These are phyloP conservation scores for Penaeus indicus DNA, from an alignment of 1,140 invertebrate genomes.

Conservation along the genomic window DNA sequence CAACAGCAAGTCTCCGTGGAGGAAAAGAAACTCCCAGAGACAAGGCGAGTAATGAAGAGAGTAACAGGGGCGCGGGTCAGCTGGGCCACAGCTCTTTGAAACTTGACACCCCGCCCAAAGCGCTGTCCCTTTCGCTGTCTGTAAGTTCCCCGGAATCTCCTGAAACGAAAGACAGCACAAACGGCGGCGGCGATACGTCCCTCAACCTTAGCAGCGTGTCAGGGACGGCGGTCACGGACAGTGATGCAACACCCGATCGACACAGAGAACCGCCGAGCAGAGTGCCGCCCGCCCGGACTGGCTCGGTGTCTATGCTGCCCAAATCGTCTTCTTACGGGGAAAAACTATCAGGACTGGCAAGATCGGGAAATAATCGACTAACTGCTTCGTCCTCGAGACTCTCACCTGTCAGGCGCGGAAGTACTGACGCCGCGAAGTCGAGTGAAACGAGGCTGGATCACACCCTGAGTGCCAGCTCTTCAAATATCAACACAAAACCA, in stretches of 20 bases:
- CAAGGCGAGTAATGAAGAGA: neutral
- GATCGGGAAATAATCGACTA: constrained; percentile 10
- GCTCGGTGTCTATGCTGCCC: neutral
- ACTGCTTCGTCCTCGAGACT: constrained; percentile 38
- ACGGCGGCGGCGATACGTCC: neutral
- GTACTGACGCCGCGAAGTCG: constrained; percentile 17
- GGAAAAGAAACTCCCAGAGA: constrained; percentile 18
- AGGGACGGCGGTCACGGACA: constrained; percentile 12
- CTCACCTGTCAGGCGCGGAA: neutral
- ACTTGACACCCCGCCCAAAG: constrained; percentile 45
- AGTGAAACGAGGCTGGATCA: constrained; percentile 37
- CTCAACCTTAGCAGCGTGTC: constrained; percentile 24
- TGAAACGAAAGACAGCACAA: constrained; percentile 2
- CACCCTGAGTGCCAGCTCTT: constrained; percentile 46
- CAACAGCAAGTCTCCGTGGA: neutral
- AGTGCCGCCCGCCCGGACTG: neutral
- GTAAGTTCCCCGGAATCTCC: constrained; percentile 24
- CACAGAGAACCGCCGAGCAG: neutral
- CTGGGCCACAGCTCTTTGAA: constrained; percentile 32
- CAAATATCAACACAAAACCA: constrained; percentile 22
- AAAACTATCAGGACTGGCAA: constrained; percentile 16
- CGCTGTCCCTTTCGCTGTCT: constrained; percentile 47
- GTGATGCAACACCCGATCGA: neutral
- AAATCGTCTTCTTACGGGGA: neutral
- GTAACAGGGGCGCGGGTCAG: constrained; percentile 1